Evolutionary conservation across 2,113 vertebrate genomes (phyloP), one percentile per base, ranked within the genome.

Genomic region (Eidolon helvum): DNA sequence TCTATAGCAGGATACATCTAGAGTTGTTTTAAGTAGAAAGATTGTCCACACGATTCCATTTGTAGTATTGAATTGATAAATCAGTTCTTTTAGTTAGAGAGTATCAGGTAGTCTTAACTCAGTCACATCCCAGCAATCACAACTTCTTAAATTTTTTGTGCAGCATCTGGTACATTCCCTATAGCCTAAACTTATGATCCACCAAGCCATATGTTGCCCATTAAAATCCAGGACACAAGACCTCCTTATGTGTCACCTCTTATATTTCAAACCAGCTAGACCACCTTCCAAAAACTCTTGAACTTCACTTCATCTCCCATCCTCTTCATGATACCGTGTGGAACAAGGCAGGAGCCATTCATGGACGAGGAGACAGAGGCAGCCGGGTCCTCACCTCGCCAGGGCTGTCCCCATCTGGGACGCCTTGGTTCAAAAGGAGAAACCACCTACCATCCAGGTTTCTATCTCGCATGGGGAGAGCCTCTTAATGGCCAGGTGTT

Each of bases 401-500:
- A 0, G 33, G 45, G 82, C n/a, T 24, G 16, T 43, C 59, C 30
- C 59, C 53, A 11, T 28, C 38, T 1, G 16, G 35, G 53, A 12
- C 57, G 26, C 48, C 35, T 71, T 15, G 10, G 55, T 45, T 45
- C 2, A 1, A 40, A 33, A n/a, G 65, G 2, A 45, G 50, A n/a
- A 19, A 22, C n/a, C 72, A n/a, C 75, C 40, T 9, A 1, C 86
- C 80, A 0, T 24, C 45, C 4, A 4, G 19, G 75, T 40, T n/a
- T 80, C 87, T 28, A 0, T 74, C 35, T 30, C 0, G 0, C 45
- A 3, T 11, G 21, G 65, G 87, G 85, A 35, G 22, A 96, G 98
- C 90, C 97, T 96, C 98, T 95, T 97, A 90, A 97, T 78, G 97
- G 97, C 97, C 98, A 97, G 96, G 95, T 97, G 97, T 96, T 98